Evolutionary conservation across 2,113 vertebrate species (phyloP).

Genomic region (Myiozetetes cayanensis): DNA sequence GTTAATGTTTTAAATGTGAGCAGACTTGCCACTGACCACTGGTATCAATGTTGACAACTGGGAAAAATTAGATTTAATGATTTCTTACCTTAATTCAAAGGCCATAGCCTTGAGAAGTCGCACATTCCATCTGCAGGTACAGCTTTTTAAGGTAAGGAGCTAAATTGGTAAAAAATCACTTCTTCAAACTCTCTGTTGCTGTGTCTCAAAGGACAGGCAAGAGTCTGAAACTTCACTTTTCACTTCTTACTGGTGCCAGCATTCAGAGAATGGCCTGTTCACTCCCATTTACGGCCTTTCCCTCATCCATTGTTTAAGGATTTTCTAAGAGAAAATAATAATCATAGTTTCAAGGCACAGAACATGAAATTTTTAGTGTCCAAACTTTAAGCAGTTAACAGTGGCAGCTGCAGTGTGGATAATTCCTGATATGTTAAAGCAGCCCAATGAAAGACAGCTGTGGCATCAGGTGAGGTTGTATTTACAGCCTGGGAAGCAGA

Average conservation of each 20-base stretch:
- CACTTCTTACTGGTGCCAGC: background rate
- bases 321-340: background rate
- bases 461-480: background rate
- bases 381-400: background rate
- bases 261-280: background rate
- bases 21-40: background rate
- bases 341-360: background rate
- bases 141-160: background rate
- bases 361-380: background rate
- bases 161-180: background rate
- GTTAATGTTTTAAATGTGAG: background rate
- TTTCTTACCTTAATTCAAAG: background rate
- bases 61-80: background rate
- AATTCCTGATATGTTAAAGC: background rate
- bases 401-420: background rate
- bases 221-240: background rate
- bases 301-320: background rate
- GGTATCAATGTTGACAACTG: background rate
- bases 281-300: rapidly evolving
- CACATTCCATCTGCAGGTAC: background rate
- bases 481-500: background rate
- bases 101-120: background rate
- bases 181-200: background rate
- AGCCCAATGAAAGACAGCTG: background rate
- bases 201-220: background rate